A percentile compares a stretch with the other conserved stretches of the same genome.
These are phyloP conservation scores for Tringa solitaria DNA, from an alignment of 2,113 vertebrate species.

Conservation along the genomic window DNA sequence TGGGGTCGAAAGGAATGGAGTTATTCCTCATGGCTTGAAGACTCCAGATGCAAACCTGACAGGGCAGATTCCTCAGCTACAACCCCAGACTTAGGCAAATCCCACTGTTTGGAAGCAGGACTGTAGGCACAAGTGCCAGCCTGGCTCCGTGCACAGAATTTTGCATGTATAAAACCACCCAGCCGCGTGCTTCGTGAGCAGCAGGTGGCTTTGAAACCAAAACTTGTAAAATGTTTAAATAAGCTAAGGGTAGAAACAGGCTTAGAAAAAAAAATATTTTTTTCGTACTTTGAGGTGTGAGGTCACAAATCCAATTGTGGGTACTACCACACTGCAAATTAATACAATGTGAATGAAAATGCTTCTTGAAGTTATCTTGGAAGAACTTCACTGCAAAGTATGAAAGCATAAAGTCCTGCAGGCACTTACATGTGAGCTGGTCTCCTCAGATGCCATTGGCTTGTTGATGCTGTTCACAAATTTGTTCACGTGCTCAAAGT, in stretches of 20 bases:
- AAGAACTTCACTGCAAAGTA: background rate
- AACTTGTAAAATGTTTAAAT: background rate
- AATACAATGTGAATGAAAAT: background rate
- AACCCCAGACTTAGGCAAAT: background rate
- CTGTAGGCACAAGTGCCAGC: background rate
- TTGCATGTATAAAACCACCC: background rate
- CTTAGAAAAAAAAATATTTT: background rate
- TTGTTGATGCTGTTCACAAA: conserved; percentile 98
- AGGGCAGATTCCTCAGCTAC: background rate
- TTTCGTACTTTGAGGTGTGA: background rate
- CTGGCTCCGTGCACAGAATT: background rate
- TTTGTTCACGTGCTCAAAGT: conserved; percentile 97
- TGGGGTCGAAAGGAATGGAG: background rate
- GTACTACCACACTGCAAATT: background rate
- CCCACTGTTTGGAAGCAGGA: background rate
- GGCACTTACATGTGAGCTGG: conserved; percentile 68
- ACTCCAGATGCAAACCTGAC: background rate
- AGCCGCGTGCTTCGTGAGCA: background rate
- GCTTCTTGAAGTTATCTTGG: background rate
- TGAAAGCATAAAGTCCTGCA: background rate
- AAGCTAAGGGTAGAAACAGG: background rate
- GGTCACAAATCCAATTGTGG: background rate
- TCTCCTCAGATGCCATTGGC: conserved; percentile 86
- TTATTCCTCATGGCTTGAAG: background rate
- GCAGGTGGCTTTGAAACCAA: background rate